phyloP scores from a whole-genome alignment of 1,140 invertebrate genomes.

The Polyergus mexicanus region DNA sequence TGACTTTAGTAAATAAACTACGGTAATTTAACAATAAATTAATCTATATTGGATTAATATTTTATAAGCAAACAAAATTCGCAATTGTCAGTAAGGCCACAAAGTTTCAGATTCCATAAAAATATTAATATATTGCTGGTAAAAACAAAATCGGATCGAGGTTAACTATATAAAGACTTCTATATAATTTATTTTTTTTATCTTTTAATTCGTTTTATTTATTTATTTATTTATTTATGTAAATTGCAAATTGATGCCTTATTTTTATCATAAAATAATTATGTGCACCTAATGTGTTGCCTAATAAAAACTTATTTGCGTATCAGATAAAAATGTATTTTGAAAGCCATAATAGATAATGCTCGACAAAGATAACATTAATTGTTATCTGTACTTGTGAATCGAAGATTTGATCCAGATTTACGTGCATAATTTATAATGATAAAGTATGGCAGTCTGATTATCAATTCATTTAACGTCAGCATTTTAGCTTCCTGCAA shows the following conservation, averaged over 20 bases:
- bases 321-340: neutral
- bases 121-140: slow-evolving; percentile 41
- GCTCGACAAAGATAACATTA: neutral
- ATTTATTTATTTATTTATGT: slow-evolving; percentile 2
- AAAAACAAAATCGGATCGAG: slow-evolving; percentile 49
- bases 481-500: neutral
- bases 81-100: slow-evolving; percentile 2
- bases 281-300: no score
- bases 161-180: slow-evolving; percentile 39
- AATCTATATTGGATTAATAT: neutral
- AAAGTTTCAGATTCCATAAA: slow-evolving; percentile 7
- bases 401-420: slow-evolving; percentile 34
- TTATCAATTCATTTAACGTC: neutral
- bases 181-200: slow-evolving; percentile 41
- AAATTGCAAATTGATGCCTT: neutral
- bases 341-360: neutral
- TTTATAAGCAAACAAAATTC: neutral
- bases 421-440: slow-evolving; percentile 18
- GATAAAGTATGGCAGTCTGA: neutral
- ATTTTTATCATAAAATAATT: neutral
- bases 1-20: neutral
- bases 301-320: neutral
- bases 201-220: neutral
- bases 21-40: neutral
- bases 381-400: neutral